Percentiles rank a stretch among this genome's conserved stretches.
These are phyloP conservation scores for Lepidochitona cinerea DNA, from an alignment of 2,888 invertebrate species.

Conservation along the genomic window DNA sequence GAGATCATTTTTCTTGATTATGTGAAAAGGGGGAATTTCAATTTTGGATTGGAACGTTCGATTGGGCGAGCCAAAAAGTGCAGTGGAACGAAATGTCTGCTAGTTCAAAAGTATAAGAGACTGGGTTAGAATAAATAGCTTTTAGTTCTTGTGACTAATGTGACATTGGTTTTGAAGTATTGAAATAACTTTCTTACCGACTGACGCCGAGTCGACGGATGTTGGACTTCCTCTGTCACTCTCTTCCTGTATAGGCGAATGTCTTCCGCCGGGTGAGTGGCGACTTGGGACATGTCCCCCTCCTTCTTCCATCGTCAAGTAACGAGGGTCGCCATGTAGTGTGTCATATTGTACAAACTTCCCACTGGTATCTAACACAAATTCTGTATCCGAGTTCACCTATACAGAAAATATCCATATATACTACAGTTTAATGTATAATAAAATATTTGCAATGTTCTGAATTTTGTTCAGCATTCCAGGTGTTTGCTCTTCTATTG, in stretches of 20 bases:
- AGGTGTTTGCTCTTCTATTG: too few species aligned
- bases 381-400: slow-evolving; percentile 57
- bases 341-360: slow-evolving; percentile 60
- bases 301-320: slow-evolving; percentile 43
- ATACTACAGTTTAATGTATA: not conserved
- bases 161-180: too few species aligned
- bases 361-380: slow-evolving; percentile 50
- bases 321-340: slow-evolving; percentile 40
- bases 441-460: not conserved
- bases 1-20: too few species aligned
- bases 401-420: slow-evolving; percentile 22
- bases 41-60: too few species aligned
- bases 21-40: too few species aligned
- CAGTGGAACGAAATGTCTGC: too few species aligned
- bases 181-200: slow-evolving; percentile 48
- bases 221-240: slow-evolving; percentile 57
- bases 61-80: too few species aligned
- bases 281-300: not conserved
- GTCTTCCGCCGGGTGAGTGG: not conserved
- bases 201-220: slow-evolving; percentile 50
- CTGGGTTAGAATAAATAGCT: too few species aligned
- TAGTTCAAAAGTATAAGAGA: too few species aligned
- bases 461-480: too few species aligned
- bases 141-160: too few species aligned
- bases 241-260: slow-evolving; percentile 47